Base-by-base conservation (phyloP, 2,888 invertebrate genomes). In the Brachypalpus laphriformis region DNA sequence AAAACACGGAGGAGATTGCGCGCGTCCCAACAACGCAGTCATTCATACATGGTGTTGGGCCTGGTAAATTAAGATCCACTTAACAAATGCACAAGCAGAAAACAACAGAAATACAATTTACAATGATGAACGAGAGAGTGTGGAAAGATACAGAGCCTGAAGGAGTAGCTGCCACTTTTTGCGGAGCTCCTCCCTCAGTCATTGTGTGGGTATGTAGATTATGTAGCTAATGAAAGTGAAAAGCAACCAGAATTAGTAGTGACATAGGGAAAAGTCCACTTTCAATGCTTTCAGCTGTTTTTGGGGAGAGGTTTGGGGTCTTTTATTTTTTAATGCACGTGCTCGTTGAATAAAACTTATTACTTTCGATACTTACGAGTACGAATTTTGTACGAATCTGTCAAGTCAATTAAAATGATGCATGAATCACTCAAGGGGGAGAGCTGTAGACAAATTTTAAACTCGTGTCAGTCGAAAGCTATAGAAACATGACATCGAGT, bases 161-260 rank as follows among this genome's bases (percentile, higher is more conserved):
- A 76, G 70, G 76, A 56, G 76, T 51, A 49, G 54, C 47, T 75
- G 75, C 61, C 63, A 49, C 49, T 82, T 71, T 25, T 59, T 54
- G 61, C 59, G 77, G 72, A 71, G 66, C 40, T 22, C 65, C 65
- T 82, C 71, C 71, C 71, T 77, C 65, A 18, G 18, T 6, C 37
- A 1, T 2, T 8, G 61, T 40, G 37, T 57, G 16, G 9, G 28
- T 54, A 28, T 28, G 34, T 8, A 18, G 2, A 28, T 9, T 2
- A n/a, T n/a, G n/a, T n/a, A n/a, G 7, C 57, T 25, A 25, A 65
- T 74, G 74, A 83, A 80, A 83, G 80, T 74, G 83, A 83, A 83
- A 83, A 70, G 11, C 70, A 14, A 51, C 20, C 47, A 47, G 28
- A 70, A 49, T 57, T 22, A 59, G n/a, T n/a, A n/a, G 47, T 68